Conservation (phyloP, 2,113 vertebrate genomes). For the Asarcornis scutulata region DNA sequence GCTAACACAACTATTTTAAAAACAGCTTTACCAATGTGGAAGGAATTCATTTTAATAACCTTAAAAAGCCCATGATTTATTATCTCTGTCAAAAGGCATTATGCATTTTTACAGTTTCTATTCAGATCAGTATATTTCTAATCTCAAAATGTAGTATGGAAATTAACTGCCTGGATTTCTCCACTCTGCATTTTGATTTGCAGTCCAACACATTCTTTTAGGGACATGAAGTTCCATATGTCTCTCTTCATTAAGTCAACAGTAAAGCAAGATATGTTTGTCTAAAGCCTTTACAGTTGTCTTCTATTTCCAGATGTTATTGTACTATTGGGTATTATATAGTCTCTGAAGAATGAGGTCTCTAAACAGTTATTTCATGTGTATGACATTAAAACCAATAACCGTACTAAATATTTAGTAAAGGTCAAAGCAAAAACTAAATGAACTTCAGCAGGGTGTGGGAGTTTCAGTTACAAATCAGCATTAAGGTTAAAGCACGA, state of each 20-base stretch:
- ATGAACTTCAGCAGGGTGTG: background rate
- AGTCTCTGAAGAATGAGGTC: background rate
- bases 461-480: background rate
- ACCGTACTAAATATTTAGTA: background rate
- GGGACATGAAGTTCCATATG: slow-evolving; percentile 6
- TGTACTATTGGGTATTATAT: background rate
- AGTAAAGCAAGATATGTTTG: slow-evolving; percentile 1
- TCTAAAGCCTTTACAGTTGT: background rate
- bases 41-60: slow-evolving; percentile 54
- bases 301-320: background rate
- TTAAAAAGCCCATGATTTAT: slow-evolving; percentile 52
- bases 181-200: slow-evolving; percentile 23
- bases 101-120: slow-evolving; percentile 36
- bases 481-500: background rate
- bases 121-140: slow-evolving; percentile 43
- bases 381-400: background rate
- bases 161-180: slow-evolving; percentile 37
- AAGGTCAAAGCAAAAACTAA: background rate
- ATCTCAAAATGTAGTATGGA: slow-evolving; percentile 38
- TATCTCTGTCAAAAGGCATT: slow-evolving; percentile 49
- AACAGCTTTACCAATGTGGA: background rate
- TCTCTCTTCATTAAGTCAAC: slow-evolving; percentile 6
- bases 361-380: slow-evolving; percentile 9
- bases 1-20: slow-evolving; percentile 33
- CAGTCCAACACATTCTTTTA: slow-evolving; percentile 12